These are phyloP conservation scores for Oreocharis arfaki DNA, from an alignment of 2,113 vertebrate genomes.

Conservation along the genomic window DNA sequence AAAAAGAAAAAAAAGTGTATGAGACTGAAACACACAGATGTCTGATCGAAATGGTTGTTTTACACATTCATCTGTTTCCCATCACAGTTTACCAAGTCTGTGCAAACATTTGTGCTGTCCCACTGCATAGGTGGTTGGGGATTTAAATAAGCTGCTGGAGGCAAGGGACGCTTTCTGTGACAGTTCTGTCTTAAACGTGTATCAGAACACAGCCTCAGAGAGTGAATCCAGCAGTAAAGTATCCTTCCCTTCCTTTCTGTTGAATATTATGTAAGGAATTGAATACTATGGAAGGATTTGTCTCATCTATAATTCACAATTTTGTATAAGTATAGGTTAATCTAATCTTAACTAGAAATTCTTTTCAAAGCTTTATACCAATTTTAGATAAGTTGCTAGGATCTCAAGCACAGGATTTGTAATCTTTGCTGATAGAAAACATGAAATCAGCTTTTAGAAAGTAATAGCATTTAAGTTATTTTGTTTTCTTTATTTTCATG, in stretches of 20 bases:
- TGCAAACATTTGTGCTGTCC: background rate
- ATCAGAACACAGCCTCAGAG: background rate
- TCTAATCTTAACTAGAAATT: background rate
- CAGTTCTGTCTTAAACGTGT: background rate
- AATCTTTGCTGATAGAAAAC: background rate
- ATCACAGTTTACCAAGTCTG: background rate
- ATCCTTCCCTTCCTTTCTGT: background rate
- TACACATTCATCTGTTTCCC: background rate
- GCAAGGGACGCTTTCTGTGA: background rate
- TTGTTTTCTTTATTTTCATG: background rate
- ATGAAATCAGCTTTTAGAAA: background rate
- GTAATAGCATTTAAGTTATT: background rate
- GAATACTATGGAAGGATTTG: background rate
- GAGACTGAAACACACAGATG: background rate
- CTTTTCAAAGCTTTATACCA: background rate
- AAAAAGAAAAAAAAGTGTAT: background rate
- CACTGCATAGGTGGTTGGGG: background rate
- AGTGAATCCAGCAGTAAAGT: background rate
- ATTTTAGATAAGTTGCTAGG: background rate
- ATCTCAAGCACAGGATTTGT: background rate
- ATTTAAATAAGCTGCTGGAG: background rate
- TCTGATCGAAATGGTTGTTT: background rate
- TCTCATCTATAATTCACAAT: background rate
- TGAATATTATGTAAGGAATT: background rate
- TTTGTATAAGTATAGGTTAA: background rate